Conservation (phyloP, 2,113 vertebrate species). For the Myodes glareolus region DNA sequence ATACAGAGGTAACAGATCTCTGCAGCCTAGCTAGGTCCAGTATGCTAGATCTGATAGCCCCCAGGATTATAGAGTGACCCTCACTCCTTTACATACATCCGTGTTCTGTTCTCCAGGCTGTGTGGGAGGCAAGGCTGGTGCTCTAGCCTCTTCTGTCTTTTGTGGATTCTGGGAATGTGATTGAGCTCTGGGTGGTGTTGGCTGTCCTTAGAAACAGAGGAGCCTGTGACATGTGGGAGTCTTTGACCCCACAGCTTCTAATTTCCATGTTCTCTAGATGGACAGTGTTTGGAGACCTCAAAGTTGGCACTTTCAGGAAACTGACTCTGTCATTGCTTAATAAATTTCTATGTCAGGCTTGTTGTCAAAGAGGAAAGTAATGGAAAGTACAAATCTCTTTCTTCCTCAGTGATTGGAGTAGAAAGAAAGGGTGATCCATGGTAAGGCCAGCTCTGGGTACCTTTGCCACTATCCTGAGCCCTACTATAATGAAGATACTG, state of each 20-base stretch:
- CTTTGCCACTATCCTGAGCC: not conserved
- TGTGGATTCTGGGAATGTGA: not conserved
- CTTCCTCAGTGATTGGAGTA: not conserved
- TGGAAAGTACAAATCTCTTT: not conserved
- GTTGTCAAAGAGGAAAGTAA: not conserved
- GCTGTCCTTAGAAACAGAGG: not conserved
- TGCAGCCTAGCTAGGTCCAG: not conserved
- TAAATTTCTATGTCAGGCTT: not conserved
- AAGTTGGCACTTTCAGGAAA: not conserved
- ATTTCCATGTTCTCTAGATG: too few species aligned
- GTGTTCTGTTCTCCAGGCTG: not conserved
- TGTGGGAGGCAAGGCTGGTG: not conserved
- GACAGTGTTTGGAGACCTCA: not conserved
- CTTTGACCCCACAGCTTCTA: too few species aligned
- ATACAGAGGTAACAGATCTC: not conserved
- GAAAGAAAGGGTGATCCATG: not conserved
- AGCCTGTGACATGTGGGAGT: not conserved
- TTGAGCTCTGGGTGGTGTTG: not conserved
- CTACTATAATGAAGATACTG: not conserved
- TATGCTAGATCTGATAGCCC: not conserved
- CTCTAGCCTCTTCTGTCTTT: too few species aligned
- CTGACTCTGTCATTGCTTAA: fast-evolving
- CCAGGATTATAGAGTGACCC: not conserved
- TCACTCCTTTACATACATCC: fast-evolving
- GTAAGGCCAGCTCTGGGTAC: too few species aligned